These are phyloP conservation scores for Semicossyphus pulcher DNA, from an alignment of 2,113 vertebrate species.

Conservation along the genomic window DNA sequence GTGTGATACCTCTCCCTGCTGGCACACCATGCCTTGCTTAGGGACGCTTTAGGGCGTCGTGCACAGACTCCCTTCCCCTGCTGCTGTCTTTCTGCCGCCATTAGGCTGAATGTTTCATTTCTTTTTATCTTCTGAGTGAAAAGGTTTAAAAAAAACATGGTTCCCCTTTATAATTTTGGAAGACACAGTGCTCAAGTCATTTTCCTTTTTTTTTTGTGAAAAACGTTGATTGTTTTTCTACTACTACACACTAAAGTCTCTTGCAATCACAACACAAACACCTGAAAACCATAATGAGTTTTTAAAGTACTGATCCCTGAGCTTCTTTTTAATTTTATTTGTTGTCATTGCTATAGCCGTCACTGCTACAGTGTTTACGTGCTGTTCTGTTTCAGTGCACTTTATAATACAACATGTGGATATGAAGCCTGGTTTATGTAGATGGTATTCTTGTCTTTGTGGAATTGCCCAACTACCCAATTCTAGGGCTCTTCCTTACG, in stretches of 20 bases:
- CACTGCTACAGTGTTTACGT: neutral
- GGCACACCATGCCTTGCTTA: constrained; percentile 21
- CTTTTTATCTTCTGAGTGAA: constrained; percentile 43
- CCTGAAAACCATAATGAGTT: neutral
- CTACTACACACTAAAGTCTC: neutral
- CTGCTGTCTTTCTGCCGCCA: neutral
- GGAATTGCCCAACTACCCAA: neutral
- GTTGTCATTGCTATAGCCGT: neutral
- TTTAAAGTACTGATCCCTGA: neutral
- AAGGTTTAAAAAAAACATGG: constrained; percentile 34
- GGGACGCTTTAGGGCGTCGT: constrained; percentile 3
- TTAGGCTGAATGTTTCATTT: constrained; percentile 23
- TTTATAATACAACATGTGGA: neutral
- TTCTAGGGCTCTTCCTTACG: too few relatives aligned
- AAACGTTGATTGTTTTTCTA: neutral
- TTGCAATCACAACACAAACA: neutral
- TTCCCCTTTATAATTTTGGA: constrained; percentile 34
- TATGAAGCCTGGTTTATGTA: neutral
- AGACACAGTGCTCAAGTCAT: constrained; percentile 3
- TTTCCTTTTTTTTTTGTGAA: neutral
- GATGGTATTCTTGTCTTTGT: neutral
- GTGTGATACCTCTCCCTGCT: constrained; percentile 41
- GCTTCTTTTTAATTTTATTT: neutral
- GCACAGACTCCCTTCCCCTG: neutral
- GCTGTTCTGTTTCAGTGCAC: neutral